Evolutionary conservation across 23 tunicate genomes (phyloP), one percentile per base, ranked within the genome.

Genomic region (Trididemnum miniatum): DNA sequence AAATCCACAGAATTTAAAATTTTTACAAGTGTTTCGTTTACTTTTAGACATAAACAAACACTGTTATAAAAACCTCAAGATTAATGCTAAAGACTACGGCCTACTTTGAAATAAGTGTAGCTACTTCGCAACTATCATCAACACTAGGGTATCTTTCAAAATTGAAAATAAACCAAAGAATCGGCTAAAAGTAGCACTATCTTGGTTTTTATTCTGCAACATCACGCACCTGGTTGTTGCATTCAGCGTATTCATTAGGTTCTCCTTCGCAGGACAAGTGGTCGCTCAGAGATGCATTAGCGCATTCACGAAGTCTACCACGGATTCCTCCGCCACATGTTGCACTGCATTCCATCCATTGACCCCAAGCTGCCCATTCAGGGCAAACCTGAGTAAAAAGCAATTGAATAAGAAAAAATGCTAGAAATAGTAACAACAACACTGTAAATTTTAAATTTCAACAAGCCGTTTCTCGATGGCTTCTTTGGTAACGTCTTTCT

Each of bases 291-390:
- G 67, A 31, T 0, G 77, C 87, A 50, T 85, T 80, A 35, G 74
- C 38, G 65, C 96, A 90, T 2, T 51, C 25, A 35, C 96, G 71
- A 9, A 78, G 35, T 57, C 78, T 57, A 35, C 40, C 49, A 54
- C 73, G 84, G 31, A 65, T 1, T 4, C 96, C 96, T 31, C 96
- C 90, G 2, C 87, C 89, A 60, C 96, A 90, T n/a, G 86, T 77
- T 0, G 65, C 78, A n/a, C 65, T 78, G 51, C 87, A 76, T 0
- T 34, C 40, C 1, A 54, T 27, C 86, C 92, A 76, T 31, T 54
- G 24, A 27, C 64, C 59, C 92, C 92, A 76, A 1, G 82, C 9
- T 60, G 77, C 39, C 94, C 94, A 92, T 24, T 40, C 36, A 1
- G 63, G 27, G 50, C 89, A 85, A 1, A 51, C 32, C 87, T 83